phyloP scores from a whole-genome alignment of 2,113 vertebrate species.

The Callipepla squamata region DNA sequence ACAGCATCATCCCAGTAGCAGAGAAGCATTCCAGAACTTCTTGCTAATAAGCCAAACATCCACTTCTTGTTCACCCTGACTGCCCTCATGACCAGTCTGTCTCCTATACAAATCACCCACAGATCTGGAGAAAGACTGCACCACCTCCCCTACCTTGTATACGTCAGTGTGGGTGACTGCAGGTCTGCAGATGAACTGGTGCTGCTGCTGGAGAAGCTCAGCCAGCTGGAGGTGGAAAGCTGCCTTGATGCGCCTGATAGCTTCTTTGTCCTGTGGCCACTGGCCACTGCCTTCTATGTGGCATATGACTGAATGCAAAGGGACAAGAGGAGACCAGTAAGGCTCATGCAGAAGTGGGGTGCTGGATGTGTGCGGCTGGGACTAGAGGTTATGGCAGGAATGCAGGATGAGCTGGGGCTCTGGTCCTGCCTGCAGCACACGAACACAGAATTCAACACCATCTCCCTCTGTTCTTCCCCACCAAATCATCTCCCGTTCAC shows the following conservation, averaged over 20 bases:
- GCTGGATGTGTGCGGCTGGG: not conserved
- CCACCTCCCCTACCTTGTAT: slow-evolving; percentile 73
- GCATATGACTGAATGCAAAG: slow-evolving; percentile 84
- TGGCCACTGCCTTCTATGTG: slow-evolving; percentile 98
- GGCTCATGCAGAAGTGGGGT: not conserved
- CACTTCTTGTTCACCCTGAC: not conserved
- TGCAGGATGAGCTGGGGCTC: not conserved
- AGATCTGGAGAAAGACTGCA: not conserved
- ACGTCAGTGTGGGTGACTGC: slow-evolving; percentile 85
- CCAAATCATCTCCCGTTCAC: not conserved
- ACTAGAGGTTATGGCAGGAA: not conserved
- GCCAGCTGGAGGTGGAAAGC: slow-evolving; percentile 92
- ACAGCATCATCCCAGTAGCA: not conserved
- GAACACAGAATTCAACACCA: fast-evolving
- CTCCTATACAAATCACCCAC: not conserved
- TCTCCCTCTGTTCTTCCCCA: not conserved
- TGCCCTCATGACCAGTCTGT: not conserved
- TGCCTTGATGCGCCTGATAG: slow-evolving; percentile 88
- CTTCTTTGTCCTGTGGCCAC: slow-evolving; percentile 90
- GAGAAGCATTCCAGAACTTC: fast-evolving
- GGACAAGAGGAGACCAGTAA: not conserved
- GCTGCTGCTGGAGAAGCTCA: slow-evolving; percentile 83
- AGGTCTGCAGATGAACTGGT: slow-evolving; percentile 83
- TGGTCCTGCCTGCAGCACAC: not conserved
- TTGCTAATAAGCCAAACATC: not conserved